phyloP scores from a whole-genome alignment of 2,888 invertebrate species.

The Chloromyia formosa region DNA sequence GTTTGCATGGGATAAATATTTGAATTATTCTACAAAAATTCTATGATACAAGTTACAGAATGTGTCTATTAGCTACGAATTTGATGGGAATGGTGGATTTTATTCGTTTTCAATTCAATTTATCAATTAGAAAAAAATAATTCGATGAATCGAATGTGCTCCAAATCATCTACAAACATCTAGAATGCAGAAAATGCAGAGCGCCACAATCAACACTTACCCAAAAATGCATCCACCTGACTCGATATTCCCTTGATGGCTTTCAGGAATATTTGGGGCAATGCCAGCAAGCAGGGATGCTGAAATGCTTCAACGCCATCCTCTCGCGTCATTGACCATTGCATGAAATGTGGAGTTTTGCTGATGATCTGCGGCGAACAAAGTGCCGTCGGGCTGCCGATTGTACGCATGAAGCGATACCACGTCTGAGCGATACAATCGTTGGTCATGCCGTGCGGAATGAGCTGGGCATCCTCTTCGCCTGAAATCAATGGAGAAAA shows the following conservation, averaged over 20 bases:
- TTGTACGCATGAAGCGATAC: conserved; percentile 93
- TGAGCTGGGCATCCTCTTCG: conserved; percentile 84
- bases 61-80: neutral
- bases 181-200: too few relatives aligned
- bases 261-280: conserved; percentile 91
- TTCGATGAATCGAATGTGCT: neutral
- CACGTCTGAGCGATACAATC: conserved; percentile 94
- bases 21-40: too few relatives aligned
- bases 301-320: conserved; percentile 88
- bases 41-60: neutral
- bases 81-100: too few relatives aligned
- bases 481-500: conserved; percentile 64
- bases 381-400: conserved; percentile 94
- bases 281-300: conserved; percentile 83
- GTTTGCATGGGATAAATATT: neutral
- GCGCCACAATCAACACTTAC: conserved; percentile 68
- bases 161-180: too few relatives aligned
- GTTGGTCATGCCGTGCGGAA: conserved; percentile 84
- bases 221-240: conserved; percentile 94
- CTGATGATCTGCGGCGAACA: conserved; percentile 83
- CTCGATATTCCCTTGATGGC: conserved; percentile 93
- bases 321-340: conserved; percentile 83
- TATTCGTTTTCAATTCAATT: neutral
- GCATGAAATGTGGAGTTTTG: conserved; percentile 71
- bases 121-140: neutral